Evolutionary conservation across 2,113 vertebrate genomes (phyloP).

Genomic region (Speoplatyrhinus poulsoni): DNA sequence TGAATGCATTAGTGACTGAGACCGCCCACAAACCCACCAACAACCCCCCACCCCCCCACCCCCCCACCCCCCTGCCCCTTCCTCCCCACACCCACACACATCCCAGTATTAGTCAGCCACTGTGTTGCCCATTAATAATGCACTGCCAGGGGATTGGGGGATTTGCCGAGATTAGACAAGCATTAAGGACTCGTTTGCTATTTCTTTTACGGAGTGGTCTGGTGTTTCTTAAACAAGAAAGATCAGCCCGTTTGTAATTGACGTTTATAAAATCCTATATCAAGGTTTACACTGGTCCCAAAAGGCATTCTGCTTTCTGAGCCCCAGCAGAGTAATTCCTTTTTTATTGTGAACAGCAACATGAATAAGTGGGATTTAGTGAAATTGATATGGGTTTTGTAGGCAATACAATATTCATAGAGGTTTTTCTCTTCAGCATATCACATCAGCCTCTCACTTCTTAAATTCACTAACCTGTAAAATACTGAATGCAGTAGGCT

Average conservation of each 20-base stretch:
- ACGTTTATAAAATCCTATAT: conserved; percentile 44
- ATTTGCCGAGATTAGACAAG: conserved; percentile 64
- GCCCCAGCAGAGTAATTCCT: conserved; percentile 2
- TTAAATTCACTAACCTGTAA: too few relatives aligned
- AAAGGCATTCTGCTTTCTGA: conserved; percentile 1
- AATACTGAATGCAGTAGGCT: too few relatives aligned
- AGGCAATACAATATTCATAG: not conserved
- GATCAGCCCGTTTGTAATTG: conserved; percentile 57
- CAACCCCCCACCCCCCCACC: too few relatives aligned
- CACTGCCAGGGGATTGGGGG: conserved; percentile 59
- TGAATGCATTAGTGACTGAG: conserved; percentile 65
- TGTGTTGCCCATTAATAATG: conserved; percentile 70
- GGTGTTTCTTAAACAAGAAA: conserved; percentile 57
- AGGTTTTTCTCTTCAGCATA: not conserved
- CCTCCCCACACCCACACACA: too few relatives aligned
- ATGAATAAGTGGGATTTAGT: not conserved
- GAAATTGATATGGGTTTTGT: not conserved
- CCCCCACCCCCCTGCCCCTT: too few relatives aligned
- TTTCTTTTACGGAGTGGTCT: conserved; percentile 60
- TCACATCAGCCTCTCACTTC: not conserved
- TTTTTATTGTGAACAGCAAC: conserved; percentile 17
- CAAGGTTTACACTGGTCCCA: conserved; percentile 30
- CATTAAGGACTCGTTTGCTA: conserved; percentile 63
- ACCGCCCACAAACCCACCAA: conserved; percentile 8
- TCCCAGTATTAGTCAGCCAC: conserved; percentile 48